Conservation (phyloP, 2,888 invertebrate genomes). For the Ischnura elegans region DNA sequence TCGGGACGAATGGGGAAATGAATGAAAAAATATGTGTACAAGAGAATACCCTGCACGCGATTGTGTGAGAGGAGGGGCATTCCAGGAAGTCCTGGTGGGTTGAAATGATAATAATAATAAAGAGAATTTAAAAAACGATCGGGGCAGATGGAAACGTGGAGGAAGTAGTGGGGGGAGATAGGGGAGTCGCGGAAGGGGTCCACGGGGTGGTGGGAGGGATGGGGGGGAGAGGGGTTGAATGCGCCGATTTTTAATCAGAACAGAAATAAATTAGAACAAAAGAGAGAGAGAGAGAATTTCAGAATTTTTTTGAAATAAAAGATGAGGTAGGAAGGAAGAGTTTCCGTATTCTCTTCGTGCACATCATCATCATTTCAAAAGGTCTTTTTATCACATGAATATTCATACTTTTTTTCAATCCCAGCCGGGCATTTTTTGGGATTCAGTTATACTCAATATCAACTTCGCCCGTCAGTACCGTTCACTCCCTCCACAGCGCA, state of each 20-base stretch:
- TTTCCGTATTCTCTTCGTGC: neutral
- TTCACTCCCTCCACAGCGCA: neutral
- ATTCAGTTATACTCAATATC: conserved; percentile 37
- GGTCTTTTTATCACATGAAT: conserved; percentile 20
- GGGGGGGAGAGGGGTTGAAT: neutral
- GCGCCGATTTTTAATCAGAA: conserved; percentile 54
- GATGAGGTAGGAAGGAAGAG: neutral
- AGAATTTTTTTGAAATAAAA: conserved; percentile 1
- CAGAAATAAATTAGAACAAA: conserved; percentile 55
- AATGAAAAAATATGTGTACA: neutral
- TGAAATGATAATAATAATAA: neutral
- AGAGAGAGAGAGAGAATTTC: conserved; percentile 32
- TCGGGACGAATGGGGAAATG: conserved; percentile 54
- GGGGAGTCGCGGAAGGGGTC: neutral
- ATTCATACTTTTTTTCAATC: neutral
- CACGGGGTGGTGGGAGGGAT: neutral
- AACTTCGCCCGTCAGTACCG: neutral
- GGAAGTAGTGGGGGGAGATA: neutral
- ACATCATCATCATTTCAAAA: neutral
- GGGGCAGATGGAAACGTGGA: neutral
- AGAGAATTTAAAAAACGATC: neutral
- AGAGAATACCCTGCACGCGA: neutral
- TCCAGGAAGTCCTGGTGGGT: neutral
- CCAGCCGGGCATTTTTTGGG: conserved; percentile 13
- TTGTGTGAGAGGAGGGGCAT: neutral